Evolutionary conservation across 2,113 vertebrate genomes (phyloP).

Genomic region (Tetrao urogallus): DNA sequence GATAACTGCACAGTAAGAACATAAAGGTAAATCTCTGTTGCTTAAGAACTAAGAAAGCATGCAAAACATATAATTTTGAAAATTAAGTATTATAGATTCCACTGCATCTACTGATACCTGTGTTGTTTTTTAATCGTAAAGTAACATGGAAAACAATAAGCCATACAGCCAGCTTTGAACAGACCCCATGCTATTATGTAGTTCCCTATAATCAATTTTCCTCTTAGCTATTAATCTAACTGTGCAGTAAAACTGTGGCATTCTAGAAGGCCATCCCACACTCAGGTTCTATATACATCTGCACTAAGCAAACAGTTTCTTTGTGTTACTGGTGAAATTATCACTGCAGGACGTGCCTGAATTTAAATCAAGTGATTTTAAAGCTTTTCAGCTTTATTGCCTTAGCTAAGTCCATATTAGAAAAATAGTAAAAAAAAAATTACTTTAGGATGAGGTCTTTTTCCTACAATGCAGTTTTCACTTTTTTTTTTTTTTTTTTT

Average conservation of each 20-base stretch:
- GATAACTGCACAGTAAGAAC: not conserved
- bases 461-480: not conserved
- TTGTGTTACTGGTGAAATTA: not conserved
- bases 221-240: not conserved
- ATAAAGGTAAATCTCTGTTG: not conserved
- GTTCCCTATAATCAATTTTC: not conserved
- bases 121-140: not conserved
- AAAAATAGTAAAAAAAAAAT: not conserved
- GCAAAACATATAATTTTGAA: slow-evolving; percentile 3
- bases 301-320: not conserved
- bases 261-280: not conserved
- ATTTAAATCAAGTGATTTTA: not conserved
- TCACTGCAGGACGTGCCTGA: not conserved
- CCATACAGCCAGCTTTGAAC: not conserved
- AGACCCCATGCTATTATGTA: not conserved
- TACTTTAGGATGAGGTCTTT: not conserved
- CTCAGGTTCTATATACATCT: not conserved
- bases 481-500: rapidly evolving
- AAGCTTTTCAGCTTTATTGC: not conserved
- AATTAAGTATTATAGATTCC: not conserved
- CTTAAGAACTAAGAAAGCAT: not conserved
- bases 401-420: not conserved
- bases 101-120: not conserved
- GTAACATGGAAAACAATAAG: slow-evolving; percentile 10
- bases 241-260: not conserved